A percentile compares a stretch with the other conserved stretches of the same genome.
Evolutionary conservation across 2,888 invertebrate species (phyloP).

Genomic region (Chrysolina americana): DNA sequence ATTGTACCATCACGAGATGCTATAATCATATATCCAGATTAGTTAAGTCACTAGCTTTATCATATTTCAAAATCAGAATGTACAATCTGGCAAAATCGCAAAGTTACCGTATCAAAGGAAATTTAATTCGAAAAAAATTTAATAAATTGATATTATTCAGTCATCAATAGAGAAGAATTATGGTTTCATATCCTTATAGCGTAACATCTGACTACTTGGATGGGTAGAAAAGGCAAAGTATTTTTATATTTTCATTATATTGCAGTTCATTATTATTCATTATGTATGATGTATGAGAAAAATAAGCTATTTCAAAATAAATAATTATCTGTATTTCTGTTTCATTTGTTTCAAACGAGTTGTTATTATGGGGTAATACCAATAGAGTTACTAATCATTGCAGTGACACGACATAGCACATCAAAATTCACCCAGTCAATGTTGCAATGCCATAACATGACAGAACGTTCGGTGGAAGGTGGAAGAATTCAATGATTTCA

Average conservation of each 20-base stretch:
- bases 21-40: not conserved
- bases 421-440: too few relatives aligned
- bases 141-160: not conserved
- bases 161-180: not conserved
- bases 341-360: not conserved
- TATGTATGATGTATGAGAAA: too few relatives aligned
- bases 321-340: not conserved
- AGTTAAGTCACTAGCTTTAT: not conserved
- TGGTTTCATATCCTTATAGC: not conserved
- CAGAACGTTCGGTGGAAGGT: too few relatives aligned
- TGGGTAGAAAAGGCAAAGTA: too few relatives aligned
- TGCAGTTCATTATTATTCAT: too few relatives aligned
- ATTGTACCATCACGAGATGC: not conserved
- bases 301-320: too few relatives aligned
- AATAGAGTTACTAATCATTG: not conserved
- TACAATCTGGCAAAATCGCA: not conserved
- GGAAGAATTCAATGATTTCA: too few relatives aligned
- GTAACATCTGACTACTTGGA: too few relatives aligned
- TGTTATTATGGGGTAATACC: not conserved
- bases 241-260: not conserved
- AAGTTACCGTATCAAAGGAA: not conserved
- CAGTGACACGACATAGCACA: too few relatives aligned
- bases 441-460: too few relatives aligned
- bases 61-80: not conserved
- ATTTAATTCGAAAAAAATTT: not conserved